Percentiles rank a stretch among this genome's conserved stretches.
Evolutionary conservation across 30 jellyfish, hydroid and myxozoan genomes (phyloP).

Genomic region (Chironex yamaguchii): DNA sequence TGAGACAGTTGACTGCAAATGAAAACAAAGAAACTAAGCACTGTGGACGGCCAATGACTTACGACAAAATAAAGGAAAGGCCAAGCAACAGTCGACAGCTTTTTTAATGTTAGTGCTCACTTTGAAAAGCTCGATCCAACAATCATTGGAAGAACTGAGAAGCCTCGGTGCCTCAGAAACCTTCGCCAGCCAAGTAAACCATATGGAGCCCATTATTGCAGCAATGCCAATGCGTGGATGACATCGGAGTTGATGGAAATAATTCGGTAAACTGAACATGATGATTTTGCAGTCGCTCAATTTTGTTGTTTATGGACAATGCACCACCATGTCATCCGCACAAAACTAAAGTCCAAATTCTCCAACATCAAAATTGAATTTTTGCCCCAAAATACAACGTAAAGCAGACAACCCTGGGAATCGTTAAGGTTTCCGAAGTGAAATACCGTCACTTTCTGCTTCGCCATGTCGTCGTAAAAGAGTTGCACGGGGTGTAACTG

Average conservation of each 20-base stretch:
- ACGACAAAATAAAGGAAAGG: background rate
- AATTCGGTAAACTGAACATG: background rate
- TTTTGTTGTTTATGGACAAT: constrained; percentile 11
- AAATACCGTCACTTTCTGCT: constrained; percentile 18
- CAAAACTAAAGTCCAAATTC: background rate
- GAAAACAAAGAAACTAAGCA: too few species aligned
- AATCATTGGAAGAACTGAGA: background rate
- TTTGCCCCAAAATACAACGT: constrained; percentile 26
- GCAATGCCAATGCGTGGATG: constrained; percentile 43
- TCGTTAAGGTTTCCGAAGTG: constrained; percentile 12
- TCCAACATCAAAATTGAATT: constrained; percentile 7
- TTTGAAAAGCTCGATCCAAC: constrained; percentile 14
- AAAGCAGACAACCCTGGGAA: constrained; percentile 3
- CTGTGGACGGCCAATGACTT: too few species aligned
- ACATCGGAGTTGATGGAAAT: constrained; percentile 18
- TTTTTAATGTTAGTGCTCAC: constrained; percentile 4
- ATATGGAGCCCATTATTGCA: background rate
- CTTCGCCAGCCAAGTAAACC: too few species aligned
- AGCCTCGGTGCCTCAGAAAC: constrained; percentile 3
- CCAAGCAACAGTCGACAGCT: constrained; percentile 28
- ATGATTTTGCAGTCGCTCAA: background rate
- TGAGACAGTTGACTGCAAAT: too few species aligned
- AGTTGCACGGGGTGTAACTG: too few species aligned
- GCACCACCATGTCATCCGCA: constrained; percentile 63
- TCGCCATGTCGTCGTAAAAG: background rate